These are phyloP conservation scores for Pipra filicauda DNA, from an alignment of 2,113 vertebrate genomes.

Conservation along the genomic window DNA sequence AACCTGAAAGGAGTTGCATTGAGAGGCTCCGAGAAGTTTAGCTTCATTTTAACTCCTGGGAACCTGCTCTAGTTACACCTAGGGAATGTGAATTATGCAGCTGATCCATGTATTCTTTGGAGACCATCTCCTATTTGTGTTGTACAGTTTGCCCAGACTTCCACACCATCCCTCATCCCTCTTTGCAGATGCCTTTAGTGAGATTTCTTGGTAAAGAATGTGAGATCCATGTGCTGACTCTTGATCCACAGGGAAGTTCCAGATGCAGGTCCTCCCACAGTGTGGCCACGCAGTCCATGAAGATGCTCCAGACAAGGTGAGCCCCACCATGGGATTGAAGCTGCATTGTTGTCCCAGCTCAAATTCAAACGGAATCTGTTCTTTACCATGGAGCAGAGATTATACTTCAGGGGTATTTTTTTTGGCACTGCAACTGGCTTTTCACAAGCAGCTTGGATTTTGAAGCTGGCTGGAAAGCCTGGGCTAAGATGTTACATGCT, in stretches of 20 bases:
- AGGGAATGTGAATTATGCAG: neutral
- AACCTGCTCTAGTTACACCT: neutral
- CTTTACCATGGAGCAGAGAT: neutral
- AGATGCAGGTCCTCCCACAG: slow-evolving; percentile 98
- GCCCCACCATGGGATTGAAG: neutral
- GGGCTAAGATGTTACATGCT: neutral
- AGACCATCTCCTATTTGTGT: neutral
- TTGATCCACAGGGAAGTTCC: slow-evolving; percentile 88
- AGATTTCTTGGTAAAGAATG: neutral
- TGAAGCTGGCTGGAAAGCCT: neutral
- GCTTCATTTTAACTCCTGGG: neutral
- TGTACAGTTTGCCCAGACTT: neutral
- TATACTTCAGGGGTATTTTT: too few relatives aligned
- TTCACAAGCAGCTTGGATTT: neutral
- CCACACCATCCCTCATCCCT: neutral
- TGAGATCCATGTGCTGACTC: neutral
- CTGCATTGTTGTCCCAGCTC: rapidly evolving
- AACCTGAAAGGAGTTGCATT: neutral
- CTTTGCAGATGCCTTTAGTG: neutral
- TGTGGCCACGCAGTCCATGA: slow-evolving; percentile 98
- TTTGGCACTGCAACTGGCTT: neutral
- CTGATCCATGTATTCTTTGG: neutral
- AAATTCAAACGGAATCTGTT: neutral
- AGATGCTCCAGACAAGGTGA: slow-evolving; percentile 96
- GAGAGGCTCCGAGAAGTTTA: neutral